Conservation (phyloP, 2,113 vertebrate species). For the Poeciliopsis occidentalis region DNA sequence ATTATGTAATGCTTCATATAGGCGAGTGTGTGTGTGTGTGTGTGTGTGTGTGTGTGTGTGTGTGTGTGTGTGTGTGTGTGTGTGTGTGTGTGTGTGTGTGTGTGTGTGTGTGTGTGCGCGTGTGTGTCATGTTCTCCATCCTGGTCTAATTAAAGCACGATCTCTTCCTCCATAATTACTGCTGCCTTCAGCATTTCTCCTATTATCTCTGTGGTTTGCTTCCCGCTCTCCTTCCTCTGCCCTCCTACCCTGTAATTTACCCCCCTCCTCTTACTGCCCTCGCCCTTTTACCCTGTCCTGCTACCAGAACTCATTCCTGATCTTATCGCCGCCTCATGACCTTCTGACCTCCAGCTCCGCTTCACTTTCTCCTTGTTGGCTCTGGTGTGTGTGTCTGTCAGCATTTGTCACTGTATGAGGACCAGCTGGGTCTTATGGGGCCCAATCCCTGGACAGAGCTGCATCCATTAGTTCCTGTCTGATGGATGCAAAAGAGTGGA, state of each 20-base stretch:
- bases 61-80: too few relatives aligned
- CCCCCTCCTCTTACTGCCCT: background rate
- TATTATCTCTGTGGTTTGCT: constrained; percentile 54
- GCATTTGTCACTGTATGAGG: too few relatives aligned
- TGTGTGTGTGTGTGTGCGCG: too few relatives aligned
- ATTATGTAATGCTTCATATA: constrained; percentile 48
- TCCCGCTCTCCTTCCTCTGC: constrained; percentile 12
- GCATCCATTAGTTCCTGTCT: too few relatives aligned
- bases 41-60: too few relatives aligned
- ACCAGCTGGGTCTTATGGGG: too few relatives aligned
- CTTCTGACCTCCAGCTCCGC: background rate
- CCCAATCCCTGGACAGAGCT: too few relatives aligned
- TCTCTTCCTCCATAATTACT: constrained; percentile 61
- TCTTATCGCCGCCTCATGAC: constrained; percentile 12
- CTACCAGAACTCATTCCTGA: constrained; percentile 39
- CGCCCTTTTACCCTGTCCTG: background rate
- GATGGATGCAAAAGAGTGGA: too few relatives aligned
- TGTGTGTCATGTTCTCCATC: too few relatives aligned
- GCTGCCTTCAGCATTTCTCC: constrained; percentile 64
- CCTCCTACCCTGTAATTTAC: constrained; percentile 38
- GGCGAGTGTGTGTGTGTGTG: background rate
- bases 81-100: background rate
- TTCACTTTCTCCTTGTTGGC: background rate
- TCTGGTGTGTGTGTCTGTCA: background rate
- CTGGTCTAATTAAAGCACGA: too few relatives aligned